These are phyloP conservation scores for Cenopis cana DNA, from an alignment of 2,888 invertebrate species.

Conservation along the genomic window DNA sequence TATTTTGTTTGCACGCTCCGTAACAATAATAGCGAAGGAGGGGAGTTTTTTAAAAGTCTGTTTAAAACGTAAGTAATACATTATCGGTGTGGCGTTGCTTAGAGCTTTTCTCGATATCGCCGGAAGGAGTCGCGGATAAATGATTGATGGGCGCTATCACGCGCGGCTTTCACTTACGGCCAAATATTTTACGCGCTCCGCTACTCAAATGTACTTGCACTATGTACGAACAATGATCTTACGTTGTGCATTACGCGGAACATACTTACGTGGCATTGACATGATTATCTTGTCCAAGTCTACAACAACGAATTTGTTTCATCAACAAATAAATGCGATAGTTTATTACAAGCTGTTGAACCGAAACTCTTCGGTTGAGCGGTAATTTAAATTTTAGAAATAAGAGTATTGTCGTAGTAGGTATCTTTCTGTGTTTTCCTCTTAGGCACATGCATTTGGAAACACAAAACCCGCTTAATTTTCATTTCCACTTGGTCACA, in stretches of 20 bases:
- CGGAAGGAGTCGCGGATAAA: conserved; percentile 74
- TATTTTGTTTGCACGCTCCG: conserved; percentile 75
- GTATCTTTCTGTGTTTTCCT: neutral
- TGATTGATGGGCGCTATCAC: conserved; percentile 79
- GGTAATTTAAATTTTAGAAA: neutral
- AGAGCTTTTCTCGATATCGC: conserved; percentile 79
- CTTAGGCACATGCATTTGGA: neutral
- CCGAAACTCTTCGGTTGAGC: no score
- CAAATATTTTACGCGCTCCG: conserved; percentile 65
- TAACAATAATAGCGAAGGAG: conserved; percentile 64
- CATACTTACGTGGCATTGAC: conserved; percentile 10
- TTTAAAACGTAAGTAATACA: conserved; percentile 81
- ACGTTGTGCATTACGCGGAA: conserved; percentile 13
- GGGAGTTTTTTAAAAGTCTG: conserved; percentile 72
- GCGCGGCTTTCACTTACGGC: conserved; percentile 74
- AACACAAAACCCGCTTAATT: conserved; percentile 43
- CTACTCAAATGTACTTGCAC: conserved; percentile 17
- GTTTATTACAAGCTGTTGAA: no score
- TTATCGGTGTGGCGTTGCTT: conserved; percentile 77
- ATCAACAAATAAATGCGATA: no score
- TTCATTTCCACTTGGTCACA: conserved; percentile 45
- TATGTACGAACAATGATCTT: conserved; percentile 12
- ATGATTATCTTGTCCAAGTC: neutral
- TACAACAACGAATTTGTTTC: neutral
- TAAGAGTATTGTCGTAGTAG: neutral